Conservation (phyloP, 1,140 invertebrate species). For the Micrasema longulum region DNA sequence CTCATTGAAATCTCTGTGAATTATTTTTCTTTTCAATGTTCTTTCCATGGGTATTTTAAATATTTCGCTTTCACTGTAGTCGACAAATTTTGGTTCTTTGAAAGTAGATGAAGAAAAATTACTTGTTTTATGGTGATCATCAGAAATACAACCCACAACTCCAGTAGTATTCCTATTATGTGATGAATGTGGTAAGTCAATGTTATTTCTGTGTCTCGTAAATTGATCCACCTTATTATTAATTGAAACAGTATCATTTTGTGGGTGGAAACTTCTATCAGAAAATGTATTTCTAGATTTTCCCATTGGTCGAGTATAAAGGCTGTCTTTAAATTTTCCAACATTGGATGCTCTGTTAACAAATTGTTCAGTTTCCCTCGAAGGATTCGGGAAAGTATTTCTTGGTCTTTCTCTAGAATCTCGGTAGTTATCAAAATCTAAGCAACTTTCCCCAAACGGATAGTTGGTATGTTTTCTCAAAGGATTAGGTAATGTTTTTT, state of each 20-base stretch:
- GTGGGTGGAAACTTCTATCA: too few relatives aligned
- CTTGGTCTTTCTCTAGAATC: background rate
- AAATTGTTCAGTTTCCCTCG: constrained; percentile 6
- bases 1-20: background rate
- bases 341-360: too few relatives aligned
- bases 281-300: too few relatives aligned
- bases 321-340: too few relatives aligned
- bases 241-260: too few relatives aligned
- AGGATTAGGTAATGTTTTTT: background rate
- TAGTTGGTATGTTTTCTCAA: background rate
- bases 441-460: constrained; percentile 2
- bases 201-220: too few relatives aligned
- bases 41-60: constrained; percentile 19
- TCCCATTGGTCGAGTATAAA: too few relatives aligned
- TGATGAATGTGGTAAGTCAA: too few relatives aligned
- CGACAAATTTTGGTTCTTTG: background rate
- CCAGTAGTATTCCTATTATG: too few relatives aligned
- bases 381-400: background rate
- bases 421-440: background rate
- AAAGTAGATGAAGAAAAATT: too few relatives aligned
- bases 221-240: too few relatives aligned
- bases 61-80: background rate
- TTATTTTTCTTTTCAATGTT: constrained; percentile 7
- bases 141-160: background rate
- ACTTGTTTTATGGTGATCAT: background rate